These are phyloP conservation scores for Nomia melanderi DNA, from an alignment of 1,140 invertebrate genomes.

Conservation along the genomic window DNA sequence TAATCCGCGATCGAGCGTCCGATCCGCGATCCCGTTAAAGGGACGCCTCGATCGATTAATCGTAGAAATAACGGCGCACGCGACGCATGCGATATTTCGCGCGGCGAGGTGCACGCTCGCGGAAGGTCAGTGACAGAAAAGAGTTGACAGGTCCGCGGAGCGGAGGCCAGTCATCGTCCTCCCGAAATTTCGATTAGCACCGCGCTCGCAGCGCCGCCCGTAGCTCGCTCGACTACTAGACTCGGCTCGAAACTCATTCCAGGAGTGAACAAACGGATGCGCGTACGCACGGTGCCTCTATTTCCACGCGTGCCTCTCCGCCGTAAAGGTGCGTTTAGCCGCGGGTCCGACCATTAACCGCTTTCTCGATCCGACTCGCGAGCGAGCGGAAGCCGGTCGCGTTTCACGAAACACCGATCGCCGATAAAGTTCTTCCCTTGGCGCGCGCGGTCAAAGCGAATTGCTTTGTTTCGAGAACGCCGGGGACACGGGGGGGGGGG, in stretches of 20 bases:
- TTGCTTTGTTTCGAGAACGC: too few relatives aligned
- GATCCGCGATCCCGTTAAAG: not conserved
- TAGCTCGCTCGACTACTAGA: not conserved
- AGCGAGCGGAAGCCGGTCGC: not conserved
- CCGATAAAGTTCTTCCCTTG: too few relatives aligned
- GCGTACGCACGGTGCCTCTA: conserved; percentile 34
- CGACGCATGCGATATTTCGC: not conserved
- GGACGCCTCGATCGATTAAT: not conserved
- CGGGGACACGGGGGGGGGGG: not conserved
- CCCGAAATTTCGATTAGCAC: conserved; percentile 45
- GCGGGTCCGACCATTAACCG: not conserved
- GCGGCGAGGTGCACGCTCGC: conserved; percentile 5
- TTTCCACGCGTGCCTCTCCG: conserved; percentile 4
- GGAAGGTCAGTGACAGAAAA: conserved; percentile 63
- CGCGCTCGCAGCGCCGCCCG: not conserved
- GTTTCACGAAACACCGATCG: too few relatives aligned
- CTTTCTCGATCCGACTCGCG: not conserved
- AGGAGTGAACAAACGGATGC: conserved; percentile 48
- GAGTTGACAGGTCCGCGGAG: conserved; percentile 40
- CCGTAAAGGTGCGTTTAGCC: conserved; percentile 18
- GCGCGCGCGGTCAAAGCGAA: too few relatives aligned
- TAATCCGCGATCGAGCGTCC: not conserved
- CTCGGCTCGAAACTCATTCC: conserved; percentile 20
- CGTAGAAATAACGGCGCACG: not conserved
- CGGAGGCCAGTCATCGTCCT: conserved; percentile 54